These are phyloP conservation scores for Lepidurus packardi DNA, from an alignment of 1,140 invertebrate genomes.

Conservation along the genomic window DNA sequence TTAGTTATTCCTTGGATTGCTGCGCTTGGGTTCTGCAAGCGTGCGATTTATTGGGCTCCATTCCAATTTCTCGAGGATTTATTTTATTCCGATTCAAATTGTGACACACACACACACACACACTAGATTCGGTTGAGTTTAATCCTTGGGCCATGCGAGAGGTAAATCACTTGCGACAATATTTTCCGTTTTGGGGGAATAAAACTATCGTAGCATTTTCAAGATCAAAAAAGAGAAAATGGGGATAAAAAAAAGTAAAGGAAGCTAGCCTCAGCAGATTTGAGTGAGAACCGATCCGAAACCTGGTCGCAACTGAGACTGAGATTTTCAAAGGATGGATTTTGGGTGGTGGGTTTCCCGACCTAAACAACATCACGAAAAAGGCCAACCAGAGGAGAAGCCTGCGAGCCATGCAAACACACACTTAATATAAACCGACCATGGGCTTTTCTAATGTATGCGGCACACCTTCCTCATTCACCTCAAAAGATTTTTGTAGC, in stretches of 20 bases:
- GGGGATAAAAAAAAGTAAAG: too few relatives aligned
- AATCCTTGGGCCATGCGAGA: not conserved
- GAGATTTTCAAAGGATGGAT: constrained; percentile 9
- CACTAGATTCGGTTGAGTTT: too few relatives aligned
- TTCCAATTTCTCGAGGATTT: not conserved
- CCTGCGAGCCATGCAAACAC: too few relatives aligned
- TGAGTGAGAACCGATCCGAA: not conserved
- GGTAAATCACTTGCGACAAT: not conserved
- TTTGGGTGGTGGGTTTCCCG: not conserved
- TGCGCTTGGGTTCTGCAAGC: not conserved
- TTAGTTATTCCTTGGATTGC: not conserved
- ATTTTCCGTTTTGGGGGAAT: not conserved
- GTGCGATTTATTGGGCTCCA: not conserved
- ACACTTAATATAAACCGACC: too few relatives aligned
- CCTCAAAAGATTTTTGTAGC: too few relatives aligned
- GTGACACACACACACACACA: too few relatives aligned
- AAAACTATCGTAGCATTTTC: too few relatives aligned
- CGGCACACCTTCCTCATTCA: constrained; percentile 14
- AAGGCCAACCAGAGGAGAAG: too few relatives aligned
- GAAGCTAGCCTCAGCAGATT: too few relatives aligned
- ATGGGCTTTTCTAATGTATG: not conserved
- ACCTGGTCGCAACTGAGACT: constrained; percentile 1
- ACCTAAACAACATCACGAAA: too few relatives aligned
- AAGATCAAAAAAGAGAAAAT: too few relatives aligned
- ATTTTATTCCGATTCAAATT: too few relatives aligned